Conservation (phyloP, 2,113 vertebrate genomes). For the Pristiophorus japonicus region DNA sequence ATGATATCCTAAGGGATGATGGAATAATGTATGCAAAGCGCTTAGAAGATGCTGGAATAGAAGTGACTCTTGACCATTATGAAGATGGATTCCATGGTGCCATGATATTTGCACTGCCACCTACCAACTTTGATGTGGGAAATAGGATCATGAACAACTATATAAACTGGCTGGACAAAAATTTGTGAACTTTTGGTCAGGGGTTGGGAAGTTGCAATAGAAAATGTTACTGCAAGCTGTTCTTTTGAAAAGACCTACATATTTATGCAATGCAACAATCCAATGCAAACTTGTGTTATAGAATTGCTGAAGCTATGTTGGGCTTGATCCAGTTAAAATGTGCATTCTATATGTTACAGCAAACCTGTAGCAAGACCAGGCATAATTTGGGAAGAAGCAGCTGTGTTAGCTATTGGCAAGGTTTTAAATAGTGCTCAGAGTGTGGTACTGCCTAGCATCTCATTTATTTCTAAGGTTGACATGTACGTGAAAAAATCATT, state of each 20-base stretch:
- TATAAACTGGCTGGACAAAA: constrained; percentile 79
- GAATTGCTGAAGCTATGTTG: neutral
- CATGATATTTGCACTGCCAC: constrained; percentile 79
- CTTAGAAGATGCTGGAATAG: constrained; percentile 69
- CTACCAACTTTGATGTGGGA: constrained; percentile 70
- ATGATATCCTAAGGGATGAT: constrained; percentile 84
- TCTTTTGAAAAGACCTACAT: neutral
- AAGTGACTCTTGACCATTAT: constrained; percentile 79
- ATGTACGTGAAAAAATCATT: neutral
- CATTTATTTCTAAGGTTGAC: neutral
- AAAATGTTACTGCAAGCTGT: neutral
- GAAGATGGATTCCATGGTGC: constrained; percentile 89
- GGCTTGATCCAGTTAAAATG: neutral
- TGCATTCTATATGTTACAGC: neutral
- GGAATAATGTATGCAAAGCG: constrained; percentile 82
- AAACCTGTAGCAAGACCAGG: neutral
- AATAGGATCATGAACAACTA: constrained; percentile 70
- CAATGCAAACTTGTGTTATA: constrained; percentile 37
- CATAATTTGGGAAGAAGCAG: neutral
- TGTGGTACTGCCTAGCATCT: neutral
- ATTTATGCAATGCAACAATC: constrained; percentile 38
- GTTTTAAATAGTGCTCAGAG: neutral
- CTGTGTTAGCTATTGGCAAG: neutral
- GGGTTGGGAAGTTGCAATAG: neutral
- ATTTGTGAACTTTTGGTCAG: constrained; percentile 59